Conservation (phyloP, 2,113 vertebrate genomes). For the Archocentrus centrarchus region DNA sequence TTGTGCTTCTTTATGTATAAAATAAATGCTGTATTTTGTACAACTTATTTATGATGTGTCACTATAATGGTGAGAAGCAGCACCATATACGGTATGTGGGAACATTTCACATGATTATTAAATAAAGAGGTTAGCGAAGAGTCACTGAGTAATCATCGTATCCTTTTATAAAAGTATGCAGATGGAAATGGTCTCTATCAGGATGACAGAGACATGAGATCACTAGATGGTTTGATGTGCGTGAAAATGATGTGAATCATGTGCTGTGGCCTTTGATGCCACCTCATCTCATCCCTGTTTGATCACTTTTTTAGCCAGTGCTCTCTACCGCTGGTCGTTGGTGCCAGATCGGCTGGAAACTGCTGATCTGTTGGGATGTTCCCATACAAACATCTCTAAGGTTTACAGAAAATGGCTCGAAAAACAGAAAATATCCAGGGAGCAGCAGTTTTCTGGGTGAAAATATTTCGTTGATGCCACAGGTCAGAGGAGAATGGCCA, state of each 20-base stretch:
- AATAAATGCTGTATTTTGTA: constrained; percentile 5
- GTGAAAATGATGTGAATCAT: not conserved
- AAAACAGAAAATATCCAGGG: not conserved
- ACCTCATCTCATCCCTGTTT: not conserved
- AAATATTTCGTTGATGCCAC: not conserved
- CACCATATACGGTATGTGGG: not conserved
- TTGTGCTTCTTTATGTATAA: not conserved
- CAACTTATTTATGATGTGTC: not conserved
- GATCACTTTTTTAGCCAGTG: not conserved
- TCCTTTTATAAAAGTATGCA: not conserved
- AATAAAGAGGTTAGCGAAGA: not conserved
- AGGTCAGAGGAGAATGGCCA: not conserved
- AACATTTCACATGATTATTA: not conserved
- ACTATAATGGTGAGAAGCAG: not conserved
- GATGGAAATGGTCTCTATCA: not conserved
- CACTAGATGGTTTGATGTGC: not conserved
- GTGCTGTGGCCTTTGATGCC: not conserved
- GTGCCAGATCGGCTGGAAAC: not conserved
- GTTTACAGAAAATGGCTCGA: not conserved
- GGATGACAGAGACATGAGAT: not conserved
- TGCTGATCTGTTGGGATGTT: not conserved
- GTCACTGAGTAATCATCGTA: not conserved
- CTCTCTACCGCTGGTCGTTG: no score
- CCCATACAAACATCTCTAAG: not conserved
- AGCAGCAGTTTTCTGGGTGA: no score